These are phyloP conservation scores for Xiphophorus hellerii DNA, from an alignment of 2,113 vertebrate genomes.

Conservation along the genomic window DNA sequence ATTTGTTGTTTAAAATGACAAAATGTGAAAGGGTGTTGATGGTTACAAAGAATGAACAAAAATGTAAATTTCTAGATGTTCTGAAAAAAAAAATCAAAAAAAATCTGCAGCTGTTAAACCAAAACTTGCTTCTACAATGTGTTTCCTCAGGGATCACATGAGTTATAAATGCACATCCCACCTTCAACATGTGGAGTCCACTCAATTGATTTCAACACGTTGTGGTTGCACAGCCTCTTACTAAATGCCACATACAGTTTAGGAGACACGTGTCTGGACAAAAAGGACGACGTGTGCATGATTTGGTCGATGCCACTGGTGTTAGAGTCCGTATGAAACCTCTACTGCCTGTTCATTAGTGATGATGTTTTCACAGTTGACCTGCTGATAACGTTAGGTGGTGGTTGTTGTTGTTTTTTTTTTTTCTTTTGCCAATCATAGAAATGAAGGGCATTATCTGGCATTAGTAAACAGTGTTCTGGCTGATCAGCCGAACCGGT, in stretches of 20 bases:
- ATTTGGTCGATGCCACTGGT: constrained; percentile 8
- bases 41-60: no score
- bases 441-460: constrained; percentile 46
- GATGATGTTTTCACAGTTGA: constrained; percentile 53
- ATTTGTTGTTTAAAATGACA: background rate
- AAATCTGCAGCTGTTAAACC: background rate
- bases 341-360: constrained; percentile 18
- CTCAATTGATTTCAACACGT: constrained; percentile 1
- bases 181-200: constrained; percentile 7
- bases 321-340: constrained; percentile 19
- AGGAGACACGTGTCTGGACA: background rate
- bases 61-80: background rate
- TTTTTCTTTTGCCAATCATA: constrained; percentile 11
- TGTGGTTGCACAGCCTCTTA: constrained; percentile 6
- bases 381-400: constrained; percentile 51
- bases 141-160: background rate
- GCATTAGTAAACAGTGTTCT: constrained; percentile 40
- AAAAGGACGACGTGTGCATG: constrained; percentile 2
- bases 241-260: constrained; percentile 18
- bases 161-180: background rate
- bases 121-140: background rate
- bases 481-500: constrained; percentile 51
- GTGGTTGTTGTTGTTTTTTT: no score
- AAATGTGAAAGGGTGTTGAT: background rate
- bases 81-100: no score